A percentile compares a stretch with the other conserved stretches of the same genome.
phyloP scores from a whole-genome alignment of 2,888 invertebrate genomes.

The Limnephilus rhombicus region DNA sequence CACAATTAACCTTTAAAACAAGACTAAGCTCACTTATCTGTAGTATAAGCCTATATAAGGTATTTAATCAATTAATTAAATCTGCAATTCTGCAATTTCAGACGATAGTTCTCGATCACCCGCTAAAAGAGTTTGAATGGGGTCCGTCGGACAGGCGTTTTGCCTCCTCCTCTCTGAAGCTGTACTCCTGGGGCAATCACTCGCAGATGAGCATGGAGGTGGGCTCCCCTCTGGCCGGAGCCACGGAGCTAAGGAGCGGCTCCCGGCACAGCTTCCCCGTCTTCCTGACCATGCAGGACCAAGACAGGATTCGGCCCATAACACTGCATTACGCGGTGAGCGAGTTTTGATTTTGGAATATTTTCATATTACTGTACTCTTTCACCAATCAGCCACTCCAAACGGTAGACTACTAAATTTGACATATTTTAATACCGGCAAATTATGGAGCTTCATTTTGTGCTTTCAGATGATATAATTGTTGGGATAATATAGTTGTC shows the following conservation, averaged over 20 bases:
- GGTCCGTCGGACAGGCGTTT: conserved; percentile 41
- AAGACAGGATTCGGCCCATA: conserved; percentile 50
- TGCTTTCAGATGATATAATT: too few relatives aligned
- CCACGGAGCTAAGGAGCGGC: conserved; percentile 51
- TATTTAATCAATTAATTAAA: background rate
- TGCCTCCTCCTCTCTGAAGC: conserved; percentile 22
- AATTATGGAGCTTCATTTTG: too few relatives aligned
- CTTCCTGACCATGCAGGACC: conserved; percentile 52
- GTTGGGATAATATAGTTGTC: too few relatives aligned
- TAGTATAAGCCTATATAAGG: too few relatives aligned
- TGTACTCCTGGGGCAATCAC: conserved; percentile 59
- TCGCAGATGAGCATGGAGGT: conserved; percentile 62
- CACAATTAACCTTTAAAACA: too few relatives aligned
- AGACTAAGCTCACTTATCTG: too few relatives aligned
- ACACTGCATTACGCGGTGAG: conserved; percentile 63
- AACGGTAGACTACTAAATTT: too few relatives aligned
- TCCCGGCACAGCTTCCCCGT: conserved; percentile 61
- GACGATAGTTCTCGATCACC: conserved; percentile 61
- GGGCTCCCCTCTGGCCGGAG: conserved; percentile 50
- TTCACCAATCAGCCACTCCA: too few relatives aligned
- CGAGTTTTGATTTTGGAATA: background rate
- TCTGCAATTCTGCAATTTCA: conserved; percentile 45
- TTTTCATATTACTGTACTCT: too few relatives aligned
- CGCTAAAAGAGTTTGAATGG: conserved; percentile 56
- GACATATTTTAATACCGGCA: too few relatives aligned